Conservation (phyloP, 2,113 vertebrate species). For the Xiphophorus maculatus region DNA sequence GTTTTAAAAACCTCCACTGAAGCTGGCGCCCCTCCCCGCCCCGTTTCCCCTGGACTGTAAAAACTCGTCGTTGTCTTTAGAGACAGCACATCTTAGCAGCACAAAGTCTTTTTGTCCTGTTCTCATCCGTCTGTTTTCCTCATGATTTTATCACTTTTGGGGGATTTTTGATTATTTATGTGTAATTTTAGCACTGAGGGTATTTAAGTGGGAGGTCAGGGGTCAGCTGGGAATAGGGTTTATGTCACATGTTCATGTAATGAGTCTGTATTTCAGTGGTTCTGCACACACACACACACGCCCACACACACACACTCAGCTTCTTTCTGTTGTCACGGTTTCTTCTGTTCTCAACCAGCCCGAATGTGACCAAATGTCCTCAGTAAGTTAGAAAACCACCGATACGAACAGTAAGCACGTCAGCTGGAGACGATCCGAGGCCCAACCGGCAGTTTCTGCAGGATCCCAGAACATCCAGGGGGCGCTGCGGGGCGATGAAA, state of each 20-base stretch:
- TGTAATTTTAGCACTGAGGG: constrained; percentile 55
- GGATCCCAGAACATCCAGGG: not conserved
- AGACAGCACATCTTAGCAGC: constrained; percentile 73
- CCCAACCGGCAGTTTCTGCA: not conserved
- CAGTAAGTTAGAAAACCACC: not conserved
- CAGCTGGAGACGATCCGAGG: not conserved
- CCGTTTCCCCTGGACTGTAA: constrained; percentile 39
- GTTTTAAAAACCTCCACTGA: constrained; percentile 30
- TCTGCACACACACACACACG: constrained; percentile 45
- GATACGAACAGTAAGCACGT: not conserved
- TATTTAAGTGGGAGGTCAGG: constrained; percentile 22
- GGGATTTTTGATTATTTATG: constrained; percentile 61
- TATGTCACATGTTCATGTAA: constrained; percentile 48
- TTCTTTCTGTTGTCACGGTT: constrained; percentile 22
- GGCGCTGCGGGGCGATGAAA: no score
- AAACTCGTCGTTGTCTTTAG: constrained; percentile 54
- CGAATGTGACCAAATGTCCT: constrained; percentile 46
- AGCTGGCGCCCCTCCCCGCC: constrained; percentile 19
- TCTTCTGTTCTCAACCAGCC: constrained; percentile 18
- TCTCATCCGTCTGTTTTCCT: constrained; percentile 42
- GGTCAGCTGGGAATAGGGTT: not conserved
- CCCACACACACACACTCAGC: constrained; percentile 25
- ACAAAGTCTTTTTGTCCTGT: constrained; percentile 64
- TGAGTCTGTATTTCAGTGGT: constrained; percentile 51
- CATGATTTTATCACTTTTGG: constrained; percentile 44